Percentiles rank a stretch among this genome's conserved stretches.
Conservation (phyloP, 1,140 invertebrate species). For the Eciton burchellii region DNA sequence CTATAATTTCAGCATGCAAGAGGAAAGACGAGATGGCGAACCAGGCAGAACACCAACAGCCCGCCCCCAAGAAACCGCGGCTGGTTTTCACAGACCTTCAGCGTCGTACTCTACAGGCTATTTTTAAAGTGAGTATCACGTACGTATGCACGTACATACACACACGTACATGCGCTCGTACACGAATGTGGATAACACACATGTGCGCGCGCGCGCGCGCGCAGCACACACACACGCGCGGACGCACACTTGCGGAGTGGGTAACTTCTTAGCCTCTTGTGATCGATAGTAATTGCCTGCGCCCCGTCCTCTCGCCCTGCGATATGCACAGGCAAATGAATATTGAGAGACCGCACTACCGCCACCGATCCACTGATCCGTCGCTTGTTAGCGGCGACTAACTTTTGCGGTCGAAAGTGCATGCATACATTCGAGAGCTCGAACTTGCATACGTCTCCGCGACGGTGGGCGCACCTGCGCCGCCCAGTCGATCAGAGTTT, state of each 20-base stretch:
- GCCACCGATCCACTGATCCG: conserved; percentile 21
- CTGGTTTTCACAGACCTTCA: conserved; percentile 99
- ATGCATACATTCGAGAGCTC: conserved; percentile 9
- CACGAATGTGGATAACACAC: too few relatives aligned
- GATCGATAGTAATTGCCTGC: conserved; percentile 66
- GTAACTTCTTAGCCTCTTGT: conserved; percentile 68
- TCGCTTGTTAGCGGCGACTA: conserved; percentile 42
- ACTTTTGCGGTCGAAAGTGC: conserved; percentile 47
- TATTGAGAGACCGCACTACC: conserved; percentile 42
- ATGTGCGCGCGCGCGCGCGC: too few relatives aligned
- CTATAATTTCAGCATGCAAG: conserved; percentile 93
- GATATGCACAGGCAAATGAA: conserved; percentile 45
- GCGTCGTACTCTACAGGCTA: conserved; percentile 99
- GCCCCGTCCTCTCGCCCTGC: conserved; percentile 7
- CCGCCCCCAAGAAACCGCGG: conserved; percentile 98
- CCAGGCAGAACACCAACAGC: conserved; percentile 91
- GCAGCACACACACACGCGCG: background rate
- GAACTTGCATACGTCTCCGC: conserved; percentile 20
- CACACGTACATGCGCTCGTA: too few relatives aligned
- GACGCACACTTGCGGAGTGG: conserved; percentile 6
- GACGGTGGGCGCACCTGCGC: conserved; percentile 9
- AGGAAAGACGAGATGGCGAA: conserved; percentile 97
- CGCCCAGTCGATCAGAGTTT: background rate
- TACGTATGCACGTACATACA: background rate
- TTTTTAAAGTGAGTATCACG: conserved; percentile 94